Evolutionary conservation across 2,797 vertebrate genomes (phyloP), one percentile per base, ranked within the genome.

Genomic region (Enteromius anoplus): DNA sequence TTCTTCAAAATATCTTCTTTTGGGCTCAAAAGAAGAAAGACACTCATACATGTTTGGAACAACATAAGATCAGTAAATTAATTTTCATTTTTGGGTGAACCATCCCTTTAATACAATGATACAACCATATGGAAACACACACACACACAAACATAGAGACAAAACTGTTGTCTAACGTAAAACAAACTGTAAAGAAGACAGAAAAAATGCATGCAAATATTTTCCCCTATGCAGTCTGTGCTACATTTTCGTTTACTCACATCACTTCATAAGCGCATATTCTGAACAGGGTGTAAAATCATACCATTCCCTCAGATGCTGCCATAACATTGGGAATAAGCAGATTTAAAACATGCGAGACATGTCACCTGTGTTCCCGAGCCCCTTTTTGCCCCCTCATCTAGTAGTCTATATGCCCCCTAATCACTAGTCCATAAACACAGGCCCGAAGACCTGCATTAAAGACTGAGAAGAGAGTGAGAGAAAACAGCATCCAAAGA

Each of bases 211-310:
- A 68, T 55, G 32, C 62, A 55, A 53, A 55, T 51, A 15, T 64
- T 26, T 81, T 21, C 34, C 14, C 9, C 3, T n/a, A 55, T 34
- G 60, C 32, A 15, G 21, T 75, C 26, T 40, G 29, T 47, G 26
- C 29, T 71, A 69, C 51, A 75, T 69, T 42, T 55, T 64, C 47
- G 49, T 62, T 69, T 49, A 85, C 75, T 75, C n/a, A 80, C 49
- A 73, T 53, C 71, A 55, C 51, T 78, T 77, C 64, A 85, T 75
- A 83, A 65, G 32, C 81, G 84, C 64, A 85, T 75, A 83, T 66
- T 73, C 71, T 79, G 90, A 91, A 90, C 85, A 89, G 88, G 87
- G 87, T 89, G 89, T 89, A 85, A 90, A 92, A 92, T 91, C 90
- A 87, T 81, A 82, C 85, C 85, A 71, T 86, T 83, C 65, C 90